Evolutionary conservation across 2,888 invertebrate species (phyloP), one percentile per base, ranked within the genome.

Genomic region (Eupithecia abbreviata): DNA sequence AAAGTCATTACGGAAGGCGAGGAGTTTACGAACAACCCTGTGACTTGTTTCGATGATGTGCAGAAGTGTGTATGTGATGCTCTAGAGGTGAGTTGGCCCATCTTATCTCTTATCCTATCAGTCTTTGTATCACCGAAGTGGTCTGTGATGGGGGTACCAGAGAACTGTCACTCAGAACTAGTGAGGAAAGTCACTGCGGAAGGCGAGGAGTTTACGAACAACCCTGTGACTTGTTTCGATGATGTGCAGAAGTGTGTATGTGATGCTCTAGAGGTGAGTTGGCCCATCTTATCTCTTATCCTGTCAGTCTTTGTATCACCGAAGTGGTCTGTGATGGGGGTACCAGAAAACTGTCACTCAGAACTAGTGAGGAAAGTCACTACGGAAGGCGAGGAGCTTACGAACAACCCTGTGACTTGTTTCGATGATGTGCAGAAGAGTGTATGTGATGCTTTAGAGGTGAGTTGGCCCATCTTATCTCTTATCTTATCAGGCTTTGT

Each of bases 11-110:
- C 90, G 0, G 94, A 94, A 74, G 94, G 93, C 3, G 94, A 93
- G 49, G 93, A 93, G 75, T 95, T 95, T 71, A 88, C 91, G 0
- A 90, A 85, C 62, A 94, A 91, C 66, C 93, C 95, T 0, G 97
- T 97, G 77, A 94, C 96, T 3, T 98, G 98, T 96, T 99, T 99
- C 90, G 98, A 98, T 88, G 97, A 97, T 79, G 96, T 98, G 30
- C 97, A 98, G 90, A 95, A 96, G 79, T 96, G 96, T 74, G 96
- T 97, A 47, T 96, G 96, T 80, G 96, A 92, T 78, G 94, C 94
- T 58, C 84, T 95, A 15, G 94, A 93, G 96, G 84, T 97, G 92
- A 86, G 91, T 41, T 62, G 3, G 9, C 18, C 7, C 2, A n/a
- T 58, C 10, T 18, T 41, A 15, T 41, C 13, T 65, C n/a, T 55